Evolutionary conservation across 2,888 invertebrate species (phyloP).

Genomic region (Tortricodes alternella): DNA sequence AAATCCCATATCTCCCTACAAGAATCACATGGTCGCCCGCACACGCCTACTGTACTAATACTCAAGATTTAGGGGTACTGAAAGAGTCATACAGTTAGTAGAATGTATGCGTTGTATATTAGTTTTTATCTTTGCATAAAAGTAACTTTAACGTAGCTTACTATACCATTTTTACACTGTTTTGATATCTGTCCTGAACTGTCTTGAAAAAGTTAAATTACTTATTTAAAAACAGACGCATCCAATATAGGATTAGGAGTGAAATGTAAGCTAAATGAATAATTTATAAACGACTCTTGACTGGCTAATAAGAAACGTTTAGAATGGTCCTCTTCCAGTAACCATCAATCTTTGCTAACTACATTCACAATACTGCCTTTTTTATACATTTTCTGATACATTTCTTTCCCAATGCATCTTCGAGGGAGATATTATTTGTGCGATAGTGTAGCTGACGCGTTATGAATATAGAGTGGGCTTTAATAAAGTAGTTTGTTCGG

Average conservation of each 20-base stretch:
- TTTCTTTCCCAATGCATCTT: conserved; percentile 81
- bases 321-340: conserved; percentile 43
- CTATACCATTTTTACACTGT: too few species aligned
- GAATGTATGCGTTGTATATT: neutral
- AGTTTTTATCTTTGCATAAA: neutral
- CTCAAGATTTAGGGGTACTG: conserved; percentile 8
- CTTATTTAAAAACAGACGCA: neutral
- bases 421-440: conserved; percentile 78
- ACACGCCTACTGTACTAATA: conserved; percentile 53
- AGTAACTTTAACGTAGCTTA: neutral
- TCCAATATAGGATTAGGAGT: neutral
- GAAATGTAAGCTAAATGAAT: neutral
- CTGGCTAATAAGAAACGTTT: neutral
- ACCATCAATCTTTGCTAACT: conserved; percentile 36
- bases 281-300: neutral
- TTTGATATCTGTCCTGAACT: neutral
- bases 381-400: conserved; percentile 82
- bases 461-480: conserved; percentile 81
- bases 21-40: conserved; percentile 76
- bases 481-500: conserved; percentile 73
- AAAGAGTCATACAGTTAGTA: neutral
- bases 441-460: conserved; percentile 77
- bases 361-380: conserved; percentile 63
- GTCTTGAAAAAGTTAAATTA: neutral
- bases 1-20: conserved; percentile 75